A percentile compares a stretch with the other conserved stretches of the same genome.
Conservation (phyloP, 2,113 vertebrate genomes). For the Psilopogon haemacephalus region DNA sequence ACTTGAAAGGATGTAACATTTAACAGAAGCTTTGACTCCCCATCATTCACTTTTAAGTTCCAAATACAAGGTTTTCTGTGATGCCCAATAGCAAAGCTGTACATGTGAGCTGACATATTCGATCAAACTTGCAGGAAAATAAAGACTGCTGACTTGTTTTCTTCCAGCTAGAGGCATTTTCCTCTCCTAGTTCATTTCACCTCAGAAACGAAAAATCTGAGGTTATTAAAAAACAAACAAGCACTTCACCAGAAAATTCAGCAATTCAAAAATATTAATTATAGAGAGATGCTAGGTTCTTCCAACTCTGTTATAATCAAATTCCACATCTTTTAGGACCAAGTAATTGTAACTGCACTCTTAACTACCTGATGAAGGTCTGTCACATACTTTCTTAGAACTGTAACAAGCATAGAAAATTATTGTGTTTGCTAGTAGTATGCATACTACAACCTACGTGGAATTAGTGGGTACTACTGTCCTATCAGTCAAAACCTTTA, state of each 20-base stretch:
- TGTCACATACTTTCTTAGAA: background rate
- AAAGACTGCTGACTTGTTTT: background rate
- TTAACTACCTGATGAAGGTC: background rate
- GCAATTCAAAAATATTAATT: background rate
- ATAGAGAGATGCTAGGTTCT: background rate
- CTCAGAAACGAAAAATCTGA: background rate
- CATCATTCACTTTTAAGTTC: background rate
- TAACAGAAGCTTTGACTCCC: background rate
- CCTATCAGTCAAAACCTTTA: background rate
- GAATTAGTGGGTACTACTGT: background rate
- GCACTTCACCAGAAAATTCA: background rate
- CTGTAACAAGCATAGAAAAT: background rate
- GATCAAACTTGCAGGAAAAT: background rate
- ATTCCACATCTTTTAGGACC: background rate
- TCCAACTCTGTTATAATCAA: background rate
- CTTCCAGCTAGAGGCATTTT: background rate
- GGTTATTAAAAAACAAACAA: background rate
- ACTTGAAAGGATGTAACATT: background rate
- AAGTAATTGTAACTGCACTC: background rate
- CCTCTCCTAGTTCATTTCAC: background rate
- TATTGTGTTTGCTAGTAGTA: background rate
- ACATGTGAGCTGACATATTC: constrained; percentile 7
- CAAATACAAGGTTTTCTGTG: background rate
- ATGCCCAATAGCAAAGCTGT: background rate
- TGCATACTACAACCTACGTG: background rate